These are phyloP conservation scores for Montipora efflorescens DNA, from an alignment of 64 coral and sea anemone genomes.

Conservation along the genomic window DNA sequence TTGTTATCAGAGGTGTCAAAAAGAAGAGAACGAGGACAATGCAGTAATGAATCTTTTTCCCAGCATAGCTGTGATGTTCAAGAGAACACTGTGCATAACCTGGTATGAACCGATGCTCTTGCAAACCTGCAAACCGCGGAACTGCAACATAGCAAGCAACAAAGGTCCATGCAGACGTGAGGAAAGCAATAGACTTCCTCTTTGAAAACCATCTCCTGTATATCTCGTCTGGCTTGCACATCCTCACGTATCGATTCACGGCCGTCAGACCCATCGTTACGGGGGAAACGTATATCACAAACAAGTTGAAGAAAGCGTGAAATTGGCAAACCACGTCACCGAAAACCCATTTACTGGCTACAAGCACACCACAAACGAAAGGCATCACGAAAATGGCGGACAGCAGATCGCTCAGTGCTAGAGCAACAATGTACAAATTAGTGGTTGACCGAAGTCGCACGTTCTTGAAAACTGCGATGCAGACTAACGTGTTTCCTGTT, in stretches of 20 bases:
- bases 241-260: neutral
- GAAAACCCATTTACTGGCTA: neutral
- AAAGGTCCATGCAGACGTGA: neutral
- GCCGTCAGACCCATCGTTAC: neutral
- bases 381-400: conserved; percentile 14
- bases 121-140: neutral
- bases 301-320: neutral
- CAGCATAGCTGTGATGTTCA: neutral
- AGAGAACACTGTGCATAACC: neutral
- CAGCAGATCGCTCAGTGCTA: neutral
- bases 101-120: neutral
- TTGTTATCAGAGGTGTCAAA: neutral
- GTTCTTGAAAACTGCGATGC: neutral
- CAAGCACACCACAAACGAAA: neutral
- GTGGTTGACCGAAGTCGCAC: neutral
- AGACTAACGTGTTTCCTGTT: conserved; percentile 5
- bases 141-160: neutral
- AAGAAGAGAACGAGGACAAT: neutral
- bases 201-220: neutral
- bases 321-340: neutral
- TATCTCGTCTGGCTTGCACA: neutral
- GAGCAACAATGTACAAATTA: neutral
- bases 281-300: neutral
- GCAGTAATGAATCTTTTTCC: neutral
- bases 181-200: neutral